A percentile compares a stretch with the other conserved stretches of the same genome.
Conservation (phyloP, 92 coral and sea anemone genomes). For the Porites lobata region DNA sequence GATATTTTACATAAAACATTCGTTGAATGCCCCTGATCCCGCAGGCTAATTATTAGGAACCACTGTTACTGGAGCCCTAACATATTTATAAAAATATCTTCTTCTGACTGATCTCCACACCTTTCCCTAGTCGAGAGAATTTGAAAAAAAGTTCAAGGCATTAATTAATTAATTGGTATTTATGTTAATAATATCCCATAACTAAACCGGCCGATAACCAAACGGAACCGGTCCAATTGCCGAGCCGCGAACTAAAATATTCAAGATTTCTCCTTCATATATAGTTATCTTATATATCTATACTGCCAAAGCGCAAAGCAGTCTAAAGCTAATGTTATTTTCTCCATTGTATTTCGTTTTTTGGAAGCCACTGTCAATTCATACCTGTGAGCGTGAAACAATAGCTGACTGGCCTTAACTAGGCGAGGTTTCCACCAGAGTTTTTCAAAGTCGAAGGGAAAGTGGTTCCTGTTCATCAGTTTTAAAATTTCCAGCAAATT, state of each 20-base stretch:
- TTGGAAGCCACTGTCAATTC: conserved; percentile 18
- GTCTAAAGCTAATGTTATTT: conserved; percentile 11
- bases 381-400: conserved; percentile 17
- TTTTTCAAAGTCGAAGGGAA: conserved; percentile 8
- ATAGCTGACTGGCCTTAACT: conserved; percentile 26
- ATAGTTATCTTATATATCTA: conserved; percentile 8
- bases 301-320: conserved; percentile 10
- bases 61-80: too few species aligned
- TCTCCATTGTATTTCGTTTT: conserved; percentile 11
- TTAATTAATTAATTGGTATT: too few species aligned
- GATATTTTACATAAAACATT: too few species aligned
- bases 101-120: too few species aligned
- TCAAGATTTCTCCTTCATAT: conserved; percentile 8
- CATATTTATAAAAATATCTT: too few species aligned
- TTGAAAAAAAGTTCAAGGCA: too few species aligned
- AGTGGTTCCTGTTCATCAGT: neutral
- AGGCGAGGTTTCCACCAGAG: neutral
- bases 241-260: conserved; percentile 15
- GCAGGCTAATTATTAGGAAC: too few species aligned
- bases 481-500: conserved; percentile 1
- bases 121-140: too few species aligned
- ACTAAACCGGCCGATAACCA: too few species aligned
- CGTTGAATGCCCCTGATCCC: too few species aligned
- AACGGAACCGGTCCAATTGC: neutral
- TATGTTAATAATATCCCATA: too few species aligned